Percentiles rank a stretch among this genome's conserved stretches.
Evolutionary conservation across 1,140 invertebrate genomes (phyloP).

Genomic region (Mamestra configurata): DNA sequence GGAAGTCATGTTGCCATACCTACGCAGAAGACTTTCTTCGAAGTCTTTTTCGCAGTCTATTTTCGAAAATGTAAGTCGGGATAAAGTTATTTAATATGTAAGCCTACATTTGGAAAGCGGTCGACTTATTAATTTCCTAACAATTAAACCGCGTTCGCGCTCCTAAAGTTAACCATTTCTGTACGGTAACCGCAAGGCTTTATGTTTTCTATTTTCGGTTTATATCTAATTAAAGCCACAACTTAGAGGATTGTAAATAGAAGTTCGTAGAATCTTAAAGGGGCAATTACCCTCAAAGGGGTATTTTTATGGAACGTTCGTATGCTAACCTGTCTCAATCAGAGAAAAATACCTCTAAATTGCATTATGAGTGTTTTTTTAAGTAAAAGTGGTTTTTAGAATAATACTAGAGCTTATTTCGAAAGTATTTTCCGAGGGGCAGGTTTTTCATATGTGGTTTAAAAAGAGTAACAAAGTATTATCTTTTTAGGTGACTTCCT

Average conservation of each 20-base stretch:
- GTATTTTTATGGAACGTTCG: no score
- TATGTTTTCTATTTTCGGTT: conserved; percentile 26
- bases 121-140: conserved; percentile 2
- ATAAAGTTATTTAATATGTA: not conserved
- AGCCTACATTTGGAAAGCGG: not conserved
- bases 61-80: not conserved
- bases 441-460: no score
- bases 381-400: no score
- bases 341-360: no score
- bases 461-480: not conserved
- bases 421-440: no score
- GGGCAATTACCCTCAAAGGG: no score
- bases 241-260: not conserved
- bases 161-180: conserved; percentile 3
- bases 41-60: not conserved
- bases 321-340: no score
- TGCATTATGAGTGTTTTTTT: no score
- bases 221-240: conserved; percentile 17
- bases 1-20: no score
- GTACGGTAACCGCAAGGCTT: not conserved
- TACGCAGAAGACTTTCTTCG: no score
- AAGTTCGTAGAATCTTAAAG: not conserved
- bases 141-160: conserved; percentile 11
- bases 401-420: no score
- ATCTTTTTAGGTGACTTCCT: conserved; percentile 1